Conservation (phyloP, 2,888 invertebrate species). For the Epinotia bilunana region DNA sequence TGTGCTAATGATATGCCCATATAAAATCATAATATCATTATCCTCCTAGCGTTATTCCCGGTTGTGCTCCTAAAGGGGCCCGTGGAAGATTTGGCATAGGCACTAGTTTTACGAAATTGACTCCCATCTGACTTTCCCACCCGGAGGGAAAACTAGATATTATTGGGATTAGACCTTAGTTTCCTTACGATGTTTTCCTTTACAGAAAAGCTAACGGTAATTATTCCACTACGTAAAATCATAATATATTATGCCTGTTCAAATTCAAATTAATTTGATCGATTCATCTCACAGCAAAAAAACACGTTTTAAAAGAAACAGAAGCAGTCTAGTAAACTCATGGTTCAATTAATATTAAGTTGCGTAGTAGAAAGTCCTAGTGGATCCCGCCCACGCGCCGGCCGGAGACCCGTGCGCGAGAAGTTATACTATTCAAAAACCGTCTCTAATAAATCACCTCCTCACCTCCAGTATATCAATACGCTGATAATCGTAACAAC, state of each 20-base stretch:
- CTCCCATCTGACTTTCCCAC: too few relatives aligned
- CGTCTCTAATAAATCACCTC: neutral
- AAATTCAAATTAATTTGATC: neutral
- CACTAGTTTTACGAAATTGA: too few relatives aligned
- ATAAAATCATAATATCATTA: too few relatives aligned
- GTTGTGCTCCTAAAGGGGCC: too few relatives aligned
- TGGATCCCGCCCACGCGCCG: constrained; percentile 60
- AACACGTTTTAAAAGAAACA: neutral
- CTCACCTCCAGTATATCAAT: neutral
- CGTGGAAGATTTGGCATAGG: too few relatives aligned
- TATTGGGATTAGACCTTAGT: too few relatives aligned
- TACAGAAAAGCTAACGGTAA: too few relatives aligned
- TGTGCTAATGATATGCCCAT: too few relatives aligned
- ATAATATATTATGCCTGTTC: neutral
- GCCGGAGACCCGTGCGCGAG: constrained; percentile 53
- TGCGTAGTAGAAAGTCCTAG: constrained; percentile 47
- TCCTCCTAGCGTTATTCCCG: too few relatives aligned
- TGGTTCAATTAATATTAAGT: constrained; percentile 11
- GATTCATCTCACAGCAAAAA: neutral
- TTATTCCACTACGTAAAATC: too few relatives aligned
- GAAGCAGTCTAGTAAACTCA: neutral
- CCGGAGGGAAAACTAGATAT: too few relatives aligned
- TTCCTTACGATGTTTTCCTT: too few relatives aligned
- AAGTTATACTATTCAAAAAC: constrained; percentile 50
- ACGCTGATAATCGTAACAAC: neutral